A percentile compares a stretch with the other conserved stretches of the same genome.
Evolutionary conservation across 2,113 vertebrate genomes (phyloP).

Genomic region (Lipophrys pholis): DNA sequence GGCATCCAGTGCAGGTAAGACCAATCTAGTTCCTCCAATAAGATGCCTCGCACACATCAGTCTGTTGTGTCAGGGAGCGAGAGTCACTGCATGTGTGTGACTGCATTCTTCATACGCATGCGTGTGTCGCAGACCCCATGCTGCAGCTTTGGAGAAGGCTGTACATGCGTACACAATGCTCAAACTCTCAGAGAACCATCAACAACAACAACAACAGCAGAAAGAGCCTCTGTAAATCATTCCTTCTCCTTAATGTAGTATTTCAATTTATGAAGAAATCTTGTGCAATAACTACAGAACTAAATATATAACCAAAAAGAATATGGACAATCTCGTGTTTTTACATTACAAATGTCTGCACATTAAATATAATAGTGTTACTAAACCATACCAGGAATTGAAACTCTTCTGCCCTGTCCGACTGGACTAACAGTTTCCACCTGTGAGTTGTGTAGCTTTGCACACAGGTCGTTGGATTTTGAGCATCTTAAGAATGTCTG

Average conservation of each 20-base stretch:
- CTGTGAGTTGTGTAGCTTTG: too few species aligned
- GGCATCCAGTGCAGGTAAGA: conserved; percentile 36
- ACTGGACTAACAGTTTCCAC: too few species aligned
- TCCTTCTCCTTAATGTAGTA: too few species aligned
- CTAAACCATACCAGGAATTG: conserved; percentile 15
- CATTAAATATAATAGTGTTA: background rate
- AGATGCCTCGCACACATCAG: conserved; percentile 40
- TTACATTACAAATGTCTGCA: conserved; percentile 23
- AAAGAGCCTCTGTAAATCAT: conserved; percentile 13
- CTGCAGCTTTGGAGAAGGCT: conserved; percentile 27
- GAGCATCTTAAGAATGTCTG: too few species aligned
- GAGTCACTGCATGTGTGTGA: conserved; percentile 23
- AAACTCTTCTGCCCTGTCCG: too few species aligned
- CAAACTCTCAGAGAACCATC: conserved; percentile 3
- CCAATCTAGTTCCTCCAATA: conserved; percentile 8
- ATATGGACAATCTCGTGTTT: too few species aligned
- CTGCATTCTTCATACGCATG: conserved; percentile 67
- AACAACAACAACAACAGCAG: conserved; percentile 2
- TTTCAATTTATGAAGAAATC: too few species aligned
- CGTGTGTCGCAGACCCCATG: conserved; percentile 60
- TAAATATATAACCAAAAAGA: background rate
- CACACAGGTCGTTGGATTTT: too few species aligned
- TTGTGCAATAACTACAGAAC: background rate
- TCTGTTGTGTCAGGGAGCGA: conserved; percentile 17
- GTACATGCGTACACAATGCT: conserved; percentile 56